phyloP scores from a whole-genome alignment of 1,140 invertebrate species.

The Riptortus pedestris region DNA sequence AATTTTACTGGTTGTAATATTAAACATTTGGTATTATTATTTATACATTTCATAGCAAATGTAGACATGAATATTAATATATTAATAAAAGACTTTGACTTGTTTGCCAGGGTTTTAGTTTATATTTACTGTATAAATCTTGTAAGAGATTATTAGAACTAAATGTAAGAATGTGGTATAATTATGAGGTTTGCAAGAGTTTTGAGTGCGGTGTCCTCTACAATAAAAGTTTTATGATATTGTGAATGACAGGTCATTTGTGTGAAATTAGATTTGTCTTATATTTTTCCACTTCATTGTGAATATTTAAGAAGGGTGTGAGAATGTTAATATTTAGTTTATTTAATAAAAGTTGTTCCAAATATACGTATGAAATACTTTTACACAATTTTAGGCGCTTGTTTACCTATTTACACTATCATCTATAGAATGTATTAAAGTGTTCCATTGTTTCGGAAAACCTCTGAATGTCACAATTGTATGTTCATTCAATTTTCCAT shows the following conservation, averaged over 20 bases:
- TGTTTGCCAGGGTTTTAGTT: not conserved
- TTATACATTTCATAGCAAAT: not conserved
- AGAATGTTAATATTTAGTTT: conserved; percentile 8
- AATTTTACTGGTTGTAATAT: too few relatives aligned
- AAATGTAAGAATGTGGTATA: not conserved
- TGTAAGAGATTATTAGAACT: conserved; percentile 3
- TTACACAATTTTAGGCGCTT: conserved; percentile 5
- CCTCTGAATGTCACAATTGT: not conserved
- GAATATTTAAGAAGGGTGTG: conserved; percentile 11
- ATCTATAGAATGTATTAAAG: not conserved
- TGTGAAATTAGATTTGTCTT: not conserved
- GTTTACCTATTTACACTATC: not conserved
- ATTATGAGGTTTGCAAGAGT: conserved; percentile 3
- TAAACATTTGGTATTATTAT: too few relatives aligned
- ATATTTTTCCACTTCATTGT: conserved; percentile 14
- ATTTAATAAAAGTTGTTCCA: not conserved
- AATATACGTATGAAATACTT: not conserved
- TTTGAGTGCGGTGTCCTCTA: conserved; percentile 5
- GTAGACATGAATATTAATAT: not conserved
- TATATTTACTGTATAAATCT: not conserved
- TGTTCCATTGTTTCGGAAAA: conserved; percentile 1
- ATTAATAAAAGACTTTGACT: conserved; percentile 3
- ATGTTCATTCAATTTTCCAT: conserved; percentile 7
- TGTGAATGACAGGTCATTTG: conserved; percentile 4
- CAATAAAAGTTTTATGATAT: not conserved